Evolutionary conservation across 2,113 vertebrate species (phyloP).

Genomic region (Phaetusa simplex): DNA sequence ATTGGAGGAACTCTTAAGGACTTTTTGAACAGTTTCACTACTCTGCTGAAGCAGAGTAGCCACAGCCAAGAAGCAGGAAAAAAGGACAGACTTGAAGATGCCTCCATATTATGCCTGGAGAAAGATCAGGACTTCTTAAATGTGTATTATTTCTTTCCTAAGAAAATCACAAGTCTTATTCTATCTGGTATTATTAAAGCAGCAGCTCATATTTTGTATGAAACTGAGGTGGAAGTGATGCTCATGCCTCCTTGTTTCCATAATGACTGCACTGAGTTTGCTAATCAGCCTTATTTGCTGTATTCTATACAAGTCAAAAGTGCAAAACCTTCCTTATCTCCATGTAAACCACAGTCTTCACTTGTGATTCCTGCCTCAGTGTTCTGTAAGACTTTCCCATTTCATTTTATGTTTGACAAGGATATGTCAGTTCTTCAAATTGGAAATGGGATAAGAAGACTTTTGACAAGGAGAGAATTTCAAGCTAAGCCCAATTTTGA

Average conservation of each 20-base stretch:
- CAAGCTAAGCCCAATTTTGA: conserved; percentile 85
- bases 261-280: conserved; percentile 84
- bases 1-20: conserved; percentile 96
- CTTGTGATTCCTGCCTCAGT: conserved; percentile 89
- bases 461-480: conserved; percentile 85
- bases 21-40: conserved; percentile 97
- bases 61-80: conserved; percentile 74
- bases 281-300: conserved; percentile 88
- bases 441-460: conserved; percentile 89
- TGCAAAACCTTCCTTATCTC: conserved; percentile 84
- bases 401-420: conserved; percentile 94
- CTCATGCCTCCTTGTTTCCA: conserved; percentile 78
- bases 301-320: conserved; percentile 88
- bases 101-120: conserved; percentile 94
- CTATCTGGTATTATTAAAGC: conserved; percentile 93
- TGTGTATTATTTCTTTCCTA: conserved; percentile 94
- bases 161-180: conserved; percentile 86
- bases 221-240: conserved; percentile 87
- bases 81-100: conserved; percentile 80
- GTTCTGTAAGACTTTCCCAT: conserved; percentile 96
- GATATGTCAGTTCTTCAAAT: conserved; percentile 91
- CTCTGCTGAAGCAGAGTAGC: conserved; percentile 89
- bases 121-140: conserved; percentile 90
- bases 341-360: conserved; percentile 86
- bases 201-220: conserved; percentile 86